Base-by-base conservation (phyloP, 2,888 invertebrate genomes). In the Drosophila bunnanda region DNA sequence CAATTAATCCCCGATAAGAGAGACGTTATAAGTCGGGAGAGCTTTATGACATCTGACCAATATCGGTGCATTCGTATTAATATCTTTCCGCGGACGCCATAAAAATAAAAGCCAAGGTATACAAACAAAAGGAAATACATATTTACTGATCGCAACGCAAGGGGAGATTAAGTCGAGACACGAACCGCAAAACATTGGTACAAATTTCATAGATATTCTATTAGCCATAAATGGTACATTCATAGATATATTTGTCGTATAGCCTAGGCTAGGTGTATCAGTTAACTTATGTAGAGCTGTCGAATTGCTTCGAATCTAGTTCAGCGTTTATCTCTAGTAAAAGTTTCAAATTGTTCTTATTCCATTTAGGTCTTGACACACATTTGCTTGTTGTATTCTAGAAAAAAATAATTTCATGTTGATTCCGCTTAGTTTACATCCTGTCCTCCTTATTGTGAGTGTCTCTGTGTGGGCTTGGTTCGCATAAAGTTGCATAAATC, bases 291-390 rank as follows among this genome's bases (percentile, higher is more conserved):
- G 43, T 65, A 65, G 66, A 79, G 77, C 68, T 64, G 64, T 55
- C 71, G 65, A 67, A 61, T 59, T 52, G 48, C 60, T 54, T 72
- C 58, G 57, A 54, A 17, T 41, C 39, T 80, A 77, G 71, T 78
- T 83, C 86, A 80, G 82, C 76, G 68, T 68, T 57, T 78, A 77
- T 81, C 78, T 70, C 76, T 82, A 79, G 75, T 75, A 80, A 88
- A 88, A 67, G 64, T 79, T 76, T 65, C 48, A 57, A 53, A 41
- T 53, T 69, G 59, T 61, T 60, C 58, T 54, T 68, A 64, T 60
- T 74, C 77, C 77, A 55, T 66, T 46, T 76, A 73, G 56, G 52
- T 72, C 65, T 79, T 79, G 75, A 48, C 52, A 57, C 46, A 70
- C 44, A 74, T 57, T 68, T 41, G 20, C 12, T 41, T 56, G 60